Evolutionary conservation across 2,797 vertebrate genomes (phyloP).

Genomic region (Acanthopagrus latus): DNA sequence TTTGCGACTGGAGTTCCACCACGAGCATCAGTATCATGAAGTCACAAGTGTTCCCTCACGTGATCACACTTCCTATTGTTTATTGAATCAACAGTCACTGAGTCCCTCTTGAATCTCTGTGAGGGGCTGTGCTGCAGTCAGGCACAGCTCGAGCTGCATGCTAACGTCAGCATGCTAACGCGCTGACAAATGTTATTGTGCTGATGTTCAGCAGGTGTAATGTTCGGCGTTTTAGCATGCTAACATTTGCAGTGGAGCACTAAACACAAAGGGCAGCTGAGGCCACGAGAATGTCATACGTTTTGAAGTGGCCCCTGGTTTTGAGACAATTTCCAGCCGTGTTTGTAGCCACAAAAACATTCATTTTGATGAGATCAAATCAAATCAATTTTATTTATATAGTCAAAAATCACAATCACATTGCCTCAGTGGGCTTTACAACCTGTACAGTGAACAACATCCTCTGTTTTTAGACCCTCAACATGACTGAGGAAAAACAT

Average conservation of each 20-base stretch:
- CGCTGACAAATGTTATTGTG: no score
- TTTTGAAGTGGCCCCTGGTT: no score
- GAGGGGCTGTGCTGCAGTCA: neutral
- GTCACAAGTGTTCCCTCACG: conserved; percentile 10
- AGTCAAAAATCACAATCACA: no score
- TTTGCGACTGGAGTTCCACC: neutral
- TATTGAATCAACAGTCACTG: neutral
- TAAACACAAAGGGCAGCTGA: neutral
- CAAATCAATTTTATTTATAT: no score
- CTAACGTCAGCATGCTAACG: neutral
- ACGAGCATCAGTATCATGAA: neutral
- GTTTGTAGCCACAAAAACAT: no score
- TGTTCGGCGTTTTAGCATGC: neutral
- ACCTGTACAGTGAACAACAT: no score
- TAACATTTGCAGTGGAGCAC: neutral
- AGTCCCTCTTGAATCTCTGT: neutral
- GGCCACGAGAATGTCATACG: neutral
- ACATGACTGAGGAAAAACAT: no score
- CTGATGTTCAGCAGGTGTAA: neutral
- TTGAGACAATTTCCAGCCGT: no score
- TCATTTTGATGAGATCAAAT: no score
- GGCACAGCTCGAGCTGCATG: neutral
- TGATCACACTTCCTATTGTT: neutral
- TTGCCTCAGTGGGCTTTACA: no score
- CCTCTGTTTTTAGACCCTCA: no score